A percentile compares a stretch with the other conserved stretches of the same genome.
These are phyloP conservation scores for Drosophila mimica DNA, from an alignment of 2,888 invertebrate genomes.

Conservation along the genomic window DNA sequence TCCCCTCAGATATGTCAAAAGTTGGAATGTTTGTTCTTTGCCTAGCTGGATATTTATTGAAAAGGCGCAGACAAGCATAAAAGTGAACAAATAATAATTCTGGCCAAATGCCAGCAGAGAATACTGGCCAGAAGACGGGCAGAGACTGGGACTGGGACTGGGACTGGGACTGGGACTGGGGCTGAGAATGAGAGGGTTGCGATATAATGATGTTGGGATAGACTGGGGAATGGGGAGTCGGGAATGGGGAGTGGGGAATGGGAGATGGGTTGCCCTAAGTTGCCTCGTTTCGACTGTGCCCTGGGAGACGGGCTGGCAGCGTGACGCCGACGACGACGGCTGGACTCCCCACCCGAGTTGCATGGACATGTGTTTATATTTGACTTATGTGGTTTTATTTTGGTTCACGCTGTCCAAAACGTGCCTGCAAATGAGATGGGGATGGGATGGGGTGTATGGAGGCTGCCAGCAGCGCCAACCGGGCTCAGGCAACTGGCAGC, in stretches of 20 bases:
- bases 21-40: conserved; percentile 47
- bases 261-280: conserved; percentile 15
- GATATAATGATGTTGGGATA: conserved; percentile 10
- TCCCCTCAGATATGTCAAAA: conserved; percentile 71
- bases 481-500: conserved; percentile 36
- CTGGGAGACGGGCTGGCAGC: conserved; percentile 47
- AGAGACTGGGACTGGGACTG: neutral
- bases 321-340: conserved; percentile 34
- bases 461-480: conserved; percentile 33
- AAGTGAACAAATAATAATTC: conserved; percentile 79
- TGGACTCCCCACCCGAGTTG: conserved; percentile 51
- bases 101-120: conserved; percentile 70
- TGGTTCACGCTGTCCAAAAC: conserved; percentile 33
- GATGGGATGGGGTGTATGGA: neutral
- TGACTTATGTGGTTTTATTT: conserved; percentile 73
- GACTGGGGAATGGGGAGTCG: conserved; percentile 1
- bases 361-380: conserved; percentile 73
- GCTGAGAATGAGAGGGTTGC: conserved; percentile 38
- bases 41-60: conserved; percentile 72
- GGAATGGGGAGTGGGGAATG: neutral
- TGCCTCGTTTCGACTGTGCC: conserved; percentile 13
- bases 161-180: no score
- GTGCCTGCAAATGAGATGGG: neutral
- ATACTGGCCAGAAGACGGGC: conserved; percentile 37
- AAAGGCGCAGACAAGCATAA: conserved; percentile 80